Evolutionary conservation across 1,140 invertebrate species (phyloP), one percentile per base, ranked within the genome.

Genomic region (Polyergus mexicanus): DNA sequence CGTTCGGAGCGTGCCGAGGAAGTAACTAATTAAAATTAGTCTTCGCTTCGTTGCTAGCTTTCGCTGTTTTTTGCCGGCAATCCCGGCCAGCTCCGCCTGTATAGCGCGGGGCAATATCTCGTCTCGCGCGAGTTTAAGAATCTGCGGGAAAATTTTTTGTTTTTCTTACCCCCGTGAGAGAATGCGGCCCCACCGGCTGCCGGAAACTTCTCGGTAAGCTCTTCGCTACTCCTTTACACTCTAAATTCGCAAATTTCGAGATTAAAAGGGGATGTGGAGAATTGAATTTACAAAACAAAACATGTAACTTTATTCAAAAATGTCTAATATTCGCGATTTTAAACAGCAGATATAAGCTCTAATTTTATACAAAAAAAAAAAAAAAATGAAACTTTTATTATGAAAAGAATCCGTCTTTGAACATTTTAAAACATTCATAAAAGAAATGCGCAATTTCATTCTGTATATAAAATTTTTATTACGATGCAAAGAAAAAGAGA

Each of bases 1-100:
- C 68, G 63, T 77, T 85, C 56, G 76, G 32, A 88, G 68, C 60
- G 77, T 81, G 56, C 72, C 63, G 72, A 66, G 84, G 75, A 84
- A 80, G 44, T 75, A 84, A 88, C 84, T 88, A 88, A 86, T 87
- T 87, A 87, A 87, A 87, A 87, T 87, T 85, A 87, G 86, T 86
- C 86, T 69, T 44, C 86, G 86, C 56, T 86, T 83, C 85, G 68
- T 44, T 74, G 85, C 58, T 68, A 68, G 74, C 75, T 80, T 77
- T 84, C 72, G 44, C 62, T 84, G 60, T 51, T 77, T 77, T 84
- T 84, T 77, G 71, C 81, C 32, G 38, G 32, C 47, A 77, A 75
- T 84, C 76, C 58, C 81, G 44, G 44, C 58, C 58, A 84, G 25
- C 60, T 63, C 47, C 47, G 72, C 38, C 63, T 47, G 35, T 56